Conservation (phyloP, 1,140 invertebrate species). For the Mesaphorura yosii region DNA sequence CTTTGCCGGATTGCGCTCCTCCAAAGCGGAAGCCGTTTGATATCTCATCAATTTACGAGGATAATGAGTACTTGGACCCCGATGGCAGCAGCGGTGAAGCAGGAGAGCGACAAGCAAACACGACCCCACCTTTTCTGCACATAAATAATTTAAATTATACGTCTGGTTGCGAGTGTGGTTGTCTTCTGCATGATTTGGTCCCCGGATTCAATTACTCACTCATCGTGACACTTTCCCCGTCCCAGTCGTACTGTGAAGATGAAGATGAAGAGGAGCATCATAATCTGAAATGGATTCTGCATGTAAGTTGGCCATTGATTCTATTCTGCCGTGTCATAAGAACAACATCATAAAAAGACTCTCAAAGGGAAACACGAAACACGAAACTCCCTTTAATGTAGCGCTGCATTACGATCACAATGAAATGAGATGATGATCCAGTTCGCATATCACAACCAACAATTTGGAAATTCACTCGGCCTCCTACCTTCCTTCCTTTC, state of each 20-base stretch:
- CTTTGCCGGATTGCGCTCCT: conserved; percentile 8
- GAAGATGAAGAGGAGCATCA: conserved; percentile 27
- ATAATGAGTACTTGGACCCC: neutral
- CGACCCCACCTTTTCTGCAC: neutral
- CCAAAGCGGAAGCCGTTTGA: neutral
- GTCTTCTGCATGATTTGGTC: conserved; percentile 22
- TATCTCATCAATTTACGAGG: too few relatives aligned
- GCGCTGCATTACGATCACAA: too few relatives aligned
- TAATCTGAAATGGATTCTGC: conserved; percentile 27
- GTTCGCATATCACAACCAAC: too few relatives aligned
- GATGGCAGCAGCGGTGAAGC: neutral
- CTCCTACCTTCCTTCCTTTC: too few relatives aligned
- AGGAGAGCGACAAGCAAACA: neutral
- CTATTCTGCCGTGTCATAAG: too few relatives aligned
- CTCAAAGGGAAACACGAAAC: too few relatives aligned
- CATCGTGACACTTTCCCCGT: conserved; percentile 21
- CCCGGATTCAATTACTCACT: conserved; percentile 23
- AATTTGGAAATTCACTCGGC: too few relatives aligned
- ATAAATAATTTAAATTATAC: conserved; percentile 16
- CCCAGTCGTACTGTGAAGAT: conserved; percentile 24
- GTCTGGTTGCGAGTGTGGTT: conserved; percentile 27
- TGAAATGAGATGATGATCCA: too few relatives aligned
- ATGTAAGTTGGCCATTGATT: conserved; percentile 20
- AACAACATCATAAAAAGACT: too few relatives aligned
- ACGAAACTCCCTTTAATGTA: too few relatives aligned